phyloP scores from a whole-genome alignment of 1,140 invertebrate genomes.

The Diachasma alloeum region DNA sequence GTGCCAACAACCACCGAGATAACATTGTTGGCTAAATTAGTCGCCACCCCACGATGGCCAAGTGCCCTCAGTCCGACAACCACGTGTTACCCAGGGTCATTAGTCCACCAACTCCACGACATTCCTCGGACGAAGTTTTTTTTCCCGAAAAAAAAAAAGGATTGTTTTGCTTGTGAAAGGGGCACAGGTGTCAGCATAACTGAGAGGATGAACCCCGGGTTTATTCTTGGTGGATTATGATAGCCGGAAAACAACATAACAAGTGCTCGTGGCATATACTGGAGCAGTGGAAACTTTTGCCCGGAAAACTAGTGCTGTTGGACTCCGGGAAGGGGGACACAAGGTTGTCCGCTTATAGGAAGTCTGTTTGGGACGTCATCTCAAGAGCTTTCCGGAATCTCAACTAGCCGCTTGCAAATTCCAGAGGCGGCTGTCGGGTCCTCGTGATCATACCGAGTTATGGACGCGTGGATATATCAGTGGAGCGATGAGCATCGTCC shows the following conservation, averaged over 20 bases:
- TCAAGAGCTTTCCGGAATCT: not conserved
- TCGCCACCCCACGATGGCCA: not conserved
- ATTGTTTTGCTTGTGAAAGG: not conserved
- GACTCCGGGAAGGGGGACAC: not conserved
- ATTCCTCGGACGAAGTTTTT: not conserved
- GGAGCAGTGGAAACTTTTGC: not conserved
- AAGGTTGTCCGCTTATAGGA: not conserved
- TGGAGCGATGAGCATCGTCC: not conserved
- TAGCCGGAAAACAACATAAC: not conserved
- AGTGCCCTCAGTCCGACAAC: not conserved
- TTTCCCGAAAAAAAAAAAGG: not conserved
- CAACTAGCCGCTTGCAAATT: not conserved
- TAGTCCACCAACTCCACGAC: too few relatives aligned
- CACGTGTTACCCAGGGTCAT: not conserved
- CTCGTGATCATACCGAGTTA: too few relatives aligned
- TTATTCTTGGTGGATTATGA: not conserved
- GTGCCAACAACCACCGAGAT: not conserved
- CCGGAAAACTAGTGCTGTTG: not conserved
- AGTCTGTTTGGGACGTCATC: not conserved
- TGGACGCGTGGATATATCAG: not conserved
- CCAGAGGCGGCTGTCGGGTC: not conserved
- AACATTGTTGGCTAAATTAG: not conserved
- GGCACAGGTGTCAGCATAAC: not conserved
- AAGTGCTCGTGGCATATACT: not conserved
- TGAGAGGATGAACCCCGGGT: not conserved